Percentiles rank a stretch among this genome's conserved stretches.
Evolutionary conservation across 2,888 invertebrate genomes (phyloP).

Genomic region (Lepidonotus clava): DNA sequence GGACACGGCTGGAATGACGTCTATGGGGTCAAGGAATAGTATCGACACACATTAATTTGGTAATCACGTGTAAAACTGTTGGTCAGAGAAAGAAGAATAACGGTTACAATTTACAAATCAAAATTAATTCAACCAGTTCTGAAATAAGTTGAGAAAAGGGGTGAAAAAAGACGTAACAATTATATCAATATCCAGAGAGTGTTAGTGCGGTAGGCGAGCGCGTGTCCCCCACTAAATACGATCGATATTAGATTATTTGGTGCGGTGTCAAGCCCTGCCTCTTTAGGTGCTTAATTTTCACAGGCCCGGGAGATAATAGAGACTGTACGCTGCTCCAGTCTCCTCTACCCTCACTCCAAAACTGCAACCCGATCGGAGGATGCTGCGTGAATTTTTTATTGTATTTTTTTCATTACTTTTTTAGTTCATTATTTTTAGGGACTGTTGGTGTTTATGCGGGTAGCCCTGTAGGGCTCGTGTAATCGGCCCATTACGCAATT

Average conservation of each 20-base stretch:
- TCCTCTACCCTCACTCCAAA: no score
- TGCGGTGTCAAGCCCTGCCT: background rate
- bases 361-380: no score
- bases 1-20: no score
- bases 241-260: background rate
- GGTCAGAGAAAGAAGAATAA: background rate
- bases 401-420: no score
- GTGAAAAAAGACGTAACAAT: background rate
- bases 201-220: background rate
- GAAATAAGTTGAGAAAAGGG: background rate
- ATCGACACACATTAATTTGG: background rate
- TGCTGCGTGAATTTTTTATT: no score
- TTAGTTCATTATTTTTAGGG: no score
- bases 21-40: background rate
- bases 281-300: no score
- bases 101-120: background rate
- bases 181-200: background rate
- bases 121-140: background rate
- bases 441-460: background rate
- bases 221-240: slow-evolving; percentile 9
- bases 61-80: background rate
- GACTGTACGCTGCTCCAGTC: no score
- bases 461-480: background rate
- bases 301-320: no score
- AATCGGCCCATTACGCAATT: background rate